Evolutionary conservation across 2,797 vertebrate genomes (phyloP).

Genomic region (Silurus lanzhouensis): DNA sequence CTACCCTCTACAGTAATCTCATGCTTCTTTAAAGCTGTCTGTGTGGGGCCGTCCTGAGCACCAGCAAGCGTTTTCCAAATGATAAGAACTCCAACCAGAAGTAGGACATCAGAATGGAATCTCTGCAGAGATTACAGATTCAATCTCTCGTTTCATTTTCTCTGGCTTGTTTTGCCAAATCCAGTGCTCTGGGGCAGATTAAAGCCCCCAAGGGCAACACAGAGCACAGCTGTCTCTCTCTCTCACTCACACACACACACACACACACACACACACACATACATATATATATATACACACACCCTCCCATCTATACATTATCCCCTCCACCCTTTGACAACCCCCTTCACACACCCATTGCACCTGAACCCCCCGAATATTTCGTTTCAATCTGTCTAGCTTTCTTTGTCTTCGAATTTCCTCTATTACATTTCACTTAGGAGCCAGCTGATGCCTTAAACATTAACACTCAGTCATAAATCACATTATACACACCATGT

Average conservation of each 20-base stretch:
- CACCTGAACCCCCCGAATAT: slow-evolving; percentile 71
- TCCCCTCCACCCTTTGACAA: neutral
- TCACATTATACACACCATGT: slow-evolving; percentile 17
- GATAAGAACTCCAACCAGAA: no score
- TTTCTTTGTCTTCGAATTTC: slow-evolving; percentile 31
- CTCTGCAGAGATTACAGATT: slow-evolving; percentile 54
- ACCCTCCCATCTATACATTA: no score
- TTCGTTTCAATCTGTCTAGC: slow-evolving; percentile 7
- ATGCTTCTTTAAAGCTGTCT: no score
- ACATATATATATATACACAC: neutral
- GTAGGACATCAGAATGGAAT: no score
- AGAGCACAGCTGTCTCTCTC: slow-evolving; percentile 33
- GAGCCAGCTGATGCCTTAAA: slow-evolving; percentile 13
- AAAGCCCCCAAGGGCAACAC: slow-evolving; percentile 41
- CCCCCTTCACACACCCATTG: slow-evolving; percentile 41
- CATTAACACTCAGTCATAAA: slow-evolving; percentile 16
- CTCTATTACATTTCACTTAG: slow-evolving; percentile 15
- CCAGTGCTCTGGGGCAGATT: slow-evolving; percentile 37
- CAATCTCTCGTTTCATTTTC: slow-evolving; percentile 44
- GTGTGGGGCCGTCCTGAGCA: no score
- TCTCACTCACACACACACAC: slow-evolving; percentile 39
- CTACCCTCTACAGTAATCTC: no score
- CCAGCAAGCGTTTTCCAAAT: no score
- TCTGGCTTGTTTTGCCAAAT: slow-evolving; percentile 40
- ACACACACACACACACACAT: no score